These are phyloP conservation scores for Bucorvus abyssinicus DNA, from an alignment of 2,797 vertebrate species.

Conservation along the genomic window DNA sequence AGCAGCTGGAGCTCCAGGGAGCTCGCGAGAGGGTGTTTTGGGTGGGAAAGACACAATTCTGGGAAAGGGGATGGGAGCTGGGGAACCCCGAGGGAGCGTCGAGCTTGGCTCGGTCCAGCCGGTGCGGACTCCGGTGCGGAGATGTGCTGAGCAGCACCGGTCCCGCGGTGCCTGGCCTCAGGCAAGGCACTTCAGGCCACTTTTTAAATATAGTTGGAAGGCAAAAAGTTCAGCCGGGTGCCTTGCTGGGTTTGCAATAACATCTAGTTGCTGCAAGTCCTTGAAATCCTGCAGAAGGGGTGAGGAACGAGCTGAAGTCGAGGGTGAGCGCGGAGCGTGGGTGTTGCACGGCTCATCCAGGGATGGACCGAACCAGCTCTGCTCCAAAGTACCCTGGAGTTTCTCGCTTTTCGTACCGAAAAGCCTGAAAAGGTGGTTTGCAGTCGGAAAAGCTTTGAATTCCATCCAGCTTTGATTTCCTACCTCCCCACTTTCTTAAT, in stretches of 20 bases:
- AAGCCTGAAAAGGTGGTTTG: not conserved
- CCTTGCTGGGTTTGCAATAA: not conserved
- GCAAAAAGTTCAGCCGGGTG: constrained; percentile 19
- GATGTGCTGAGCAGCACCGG: not conserved
- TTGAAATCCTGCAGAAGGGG: not conserved
- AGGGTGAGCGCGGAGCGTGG: rapidly evolving
- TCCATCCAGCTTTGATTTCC: not conserved
- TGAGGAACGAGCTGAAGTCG: not conserved
- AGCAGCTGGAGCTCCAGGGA: not conserved
- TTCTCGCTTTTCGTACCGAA: not conserved
- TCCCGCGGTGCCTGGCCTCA: not conserved
- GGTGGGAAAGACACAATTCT: not conserved
- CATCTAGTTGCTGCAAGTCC: not conserved
- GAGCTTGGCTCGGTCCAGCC: not conserved
- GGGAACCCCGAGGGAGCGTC: not conserved
- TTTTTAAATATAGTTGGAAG: constrained; percentile 20
- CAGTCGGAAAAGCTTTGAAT: not conserved
- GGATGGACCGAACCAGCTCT: not conserved
- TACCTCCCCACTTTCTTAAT: constrained; percentile 47
- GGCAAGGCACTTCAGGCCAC: not conserved
- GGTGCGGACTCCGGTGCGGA: rapidly evolving
- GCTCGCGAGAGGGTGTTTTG: not conserved
- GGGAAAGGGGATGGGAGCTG: not conserved
- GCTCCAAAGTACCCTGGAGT: not conserved
- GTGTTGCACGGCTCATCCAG: not conserved